Conservation (phyloP, 2,113 vertebrate species). For the Alethe castanea region DNA sequence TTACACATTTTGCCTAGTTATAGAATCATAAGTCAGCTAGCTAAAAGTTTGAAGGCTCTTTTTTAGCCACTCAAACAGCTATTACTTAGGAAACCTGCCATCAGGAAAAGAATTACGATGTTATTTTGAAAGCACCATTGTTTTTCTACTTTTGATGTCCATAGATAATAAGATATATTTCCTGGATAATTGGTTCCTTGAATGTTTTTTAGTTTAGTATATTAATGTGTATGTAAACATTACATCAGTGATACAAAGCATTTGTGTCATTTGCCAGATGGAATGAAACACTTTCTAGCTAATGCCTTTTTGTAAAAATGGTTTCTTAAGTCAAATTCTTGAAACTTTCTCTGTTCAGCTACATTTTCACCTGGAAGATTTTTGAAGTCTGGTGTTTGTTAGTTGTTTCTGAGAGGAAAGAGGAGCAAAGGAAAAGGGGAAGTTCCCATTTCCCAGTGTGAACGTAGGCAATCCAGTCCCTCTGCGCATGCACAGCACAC, state of each 20-base stretch:
- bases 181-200: not conserved
- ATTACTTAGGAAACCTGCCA: not conserved
- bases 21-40: not conserved
- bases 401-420: not conserved
- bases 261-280: not conserved
- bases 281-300: not conserved
- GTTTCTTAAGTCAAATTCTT: not conserved
- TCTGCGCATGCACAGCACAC: accelerated
- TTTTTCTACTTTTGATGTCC: not conserved
- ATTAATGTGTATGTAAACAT: not conserved
- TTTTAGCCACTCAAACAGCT: not conserved
- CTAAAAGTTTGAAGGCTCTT: not conserved
- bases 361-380: not conserved
- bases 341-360: not conserved
- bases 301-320: not conserved
- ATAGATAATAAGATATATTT: not conserved
- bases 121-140: not conserved
- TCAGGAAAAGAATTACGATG: not conserved
- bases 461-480: accelerated
- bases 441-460: not conserved
- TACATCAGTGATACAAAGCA: not conserved
- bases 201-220: not conserved
- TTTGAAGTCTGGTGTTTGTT: not conserved
- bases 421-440: not conserved
- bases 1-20: not conserved